Percentiles rank a stretch among this genome's conserved stretches.
Evolutionary conservation across 1,140 invertebrate genomes (phyloP).

Genomic region (Drosophila punjabiensis): DNA sequence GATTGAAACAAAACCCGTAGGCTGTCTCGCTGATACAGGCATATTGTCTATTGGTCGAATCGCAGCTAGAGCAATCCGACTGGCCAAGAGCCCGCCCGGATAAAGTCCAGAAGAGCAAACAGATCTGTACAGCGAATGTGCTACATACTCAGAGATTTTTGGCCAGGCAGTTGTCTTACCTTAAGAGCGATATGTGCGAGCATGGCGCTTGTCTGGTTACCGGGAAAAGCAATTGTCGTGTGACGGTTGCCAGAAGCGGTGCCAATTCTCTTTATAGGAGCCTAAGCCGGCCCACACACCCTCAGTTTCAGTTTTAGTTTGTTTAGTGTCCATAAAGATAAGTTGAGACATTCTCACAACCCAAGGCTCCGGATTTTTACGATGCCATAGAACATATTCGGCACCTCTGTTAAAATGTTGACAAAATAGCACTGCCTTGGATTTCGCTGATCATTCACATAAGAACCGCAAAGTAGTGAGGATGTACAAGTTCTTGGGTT

Average conservation of each 20-base stretch:
- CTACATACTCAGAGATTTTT: background rate
- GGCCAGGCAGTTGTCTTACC: background rate
- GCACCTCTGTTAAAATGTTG: constrained; percentile 36
- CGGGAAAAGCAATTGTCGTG: constrained; percentile 15
- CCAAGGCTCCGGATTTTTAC: constrained; percentile 28
- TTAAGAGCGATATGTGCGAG: background rate
- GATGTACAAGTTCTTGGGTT: constrained; percentile 19
- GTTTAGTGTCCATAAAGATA: constrained; percentile 46
- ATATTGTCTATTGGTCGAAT: constrained; percentile 21
- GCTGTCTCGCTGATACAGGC: constrained; percentile 55
- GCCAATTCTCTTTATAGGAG: constrained; percentile 50
- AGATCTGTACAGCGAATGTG: background rate
- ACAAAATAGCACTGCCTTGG: background rate
- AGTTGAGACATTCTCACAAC: constrained; percentile 9
- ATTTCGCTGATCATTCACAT: constrained; percentile 15
- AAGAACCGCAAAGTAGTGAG: constrained; percentile 1
- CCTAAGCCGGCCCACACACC: constrained; percentile 29
- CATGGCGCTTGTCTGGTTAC: constrained; percentile 28
- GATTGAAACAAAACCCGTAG: constrained; percentile 45
- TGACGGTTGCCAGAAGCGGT: constrained; percentile 14
- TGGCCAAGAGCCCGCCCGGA: background rate
- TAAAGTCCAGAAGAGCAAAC: constrained; percentile 1
- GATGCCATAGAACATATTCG: constrained; percentile 36
- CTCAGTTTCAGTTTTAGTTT: constrained; percentile 14
- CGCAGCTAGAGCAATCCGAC: constrained; percentile 46